Percentiles rank a stretch among this genome's conserved stretches.
Conservation (phyloP, 2,797 vertebrate species). For the Clarias platycephalus region DNA sequence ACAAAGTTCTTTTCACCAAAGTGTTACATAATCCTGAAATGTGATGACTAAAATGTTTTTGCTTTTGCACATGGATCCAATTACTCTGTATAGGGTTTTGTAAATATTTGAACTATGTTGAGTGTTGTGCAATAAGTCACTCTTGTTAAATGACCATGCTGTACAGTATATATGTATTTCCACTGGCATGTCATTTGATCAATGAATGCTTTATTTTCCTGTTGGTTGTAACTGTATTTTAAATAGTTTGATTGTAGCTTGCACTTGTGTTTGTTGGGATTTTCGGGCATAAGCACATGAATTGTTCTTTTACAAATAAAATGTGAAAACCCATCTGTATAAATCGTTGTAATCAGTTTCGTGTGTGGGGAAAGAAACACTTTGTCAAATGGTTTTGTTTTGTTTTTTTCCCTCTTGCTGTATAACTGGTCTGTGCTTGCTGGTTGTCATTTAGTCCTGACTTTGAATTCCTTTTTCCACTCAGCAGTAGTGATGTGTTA, state of each 20-base stretch:
- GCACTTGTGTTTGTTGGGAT: constrained; percentile 31
- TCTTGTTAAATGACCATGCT: constrained; percentile 31
- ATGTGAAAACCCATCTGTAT: constrained; percentile 4
- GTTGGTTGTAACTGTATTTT: constrained; percentile 41
- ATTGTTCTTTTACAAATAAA: constrained; percentile 41
- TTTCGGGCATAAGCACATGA: constrained; percentile 33
- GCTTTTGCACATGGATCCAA: constrained; percentile 31
- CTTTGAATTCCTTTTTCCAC: constrained; percentile 18
- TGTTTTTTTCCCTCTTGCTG: neutral
- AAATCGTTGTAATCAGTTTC: constrained; percentile 2
- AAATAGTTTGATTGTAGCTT: constrained; percentile 36
- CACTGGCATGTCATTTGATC: constrained; percentile 36
- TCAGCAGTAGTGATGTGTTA: constrained; percentile 5
- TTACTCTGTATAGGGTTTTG: constrained; percentile 33
- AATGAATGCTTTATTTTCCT: constrained; percentile 30
- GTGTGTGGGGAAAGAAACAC: constrained; percentile 2
- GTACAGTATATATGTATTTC: constrained; percentile 19
- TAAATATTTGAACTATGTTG: constrained; percentile 32
- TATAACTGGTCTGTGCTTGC: constrained; percentile 16
- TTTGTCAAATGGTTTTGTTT: constrained; percentile 1
- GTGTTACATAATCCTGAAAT: constrained; percentile 32
- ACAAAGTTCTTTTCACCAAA: constrained; percentile 22
- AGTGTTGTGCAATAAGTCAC: constrained; percentile 30
- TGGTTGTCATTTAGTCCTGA: constrained; percentile 21
- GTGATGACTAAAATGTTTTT: constrained; percentile 23